Evolutionary conservation across 1,140 invertebrate species (phyloP), one percentile per base, ranked within the genome.

Genomic region (Polypedilum vanderplanki): DNA sequence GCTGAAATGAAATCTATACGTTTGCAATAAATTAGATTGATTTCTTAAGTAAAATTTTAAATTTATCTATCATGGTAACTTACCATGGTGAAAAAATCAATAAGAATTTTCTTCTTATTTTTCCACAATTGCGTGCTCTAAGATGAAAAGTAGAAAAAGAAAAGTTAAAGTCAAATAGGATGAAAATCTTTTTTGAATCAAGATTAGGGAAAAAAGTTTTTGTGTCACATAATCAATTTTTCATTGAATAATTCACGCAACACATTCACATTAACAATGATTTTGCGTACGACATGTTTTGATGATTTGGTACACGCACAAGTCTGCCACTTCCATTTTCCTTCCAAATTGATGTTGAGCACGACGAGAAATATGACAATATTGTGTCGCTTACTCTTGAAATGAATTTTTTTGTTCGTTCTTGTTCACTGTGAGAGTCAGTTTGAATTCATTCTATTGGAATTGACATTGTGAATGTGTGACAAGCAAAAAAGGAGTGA

Each of bases 221-320:
- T 46, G 9, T 46, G 41, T 46, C 41, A 46, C 41, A 46, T 46
- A 46, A 46, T 46, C 41, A 46, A 46, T 46, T 46, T 46, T 46
- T 46, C 41, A 46, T 46, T n/a, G n/a, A n/a, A n/a, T n/a, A n/a
- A n/a, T n/a, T 10, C 41, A 46, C 41, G 41, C 41, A 8, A 41
- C 40, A 41, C 40, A 41, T 7, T 5, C 40, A 41, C 40, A 46
- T 8, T 10, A 8, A 46, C 9, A 46, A 46, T n/a, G n/a, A n/a
- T n/a, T n/a, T n/a, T n/a, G n/a, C 9, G 41, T 46, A 15, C 41
- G 41, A 46, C 8, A 46, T 8, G 9, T 46, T 46, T 15, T 46
- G 41, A 10, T 46, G 41, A 46, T 46, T 46, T 46, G 41, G 15
- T 46, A 15, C 41, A 46, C 41, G 41, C 41, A 46, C 41, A 46